Conservation (phyloP, 92 coral and sea anemone species). For the Blastomussa wellsi region DNA sequence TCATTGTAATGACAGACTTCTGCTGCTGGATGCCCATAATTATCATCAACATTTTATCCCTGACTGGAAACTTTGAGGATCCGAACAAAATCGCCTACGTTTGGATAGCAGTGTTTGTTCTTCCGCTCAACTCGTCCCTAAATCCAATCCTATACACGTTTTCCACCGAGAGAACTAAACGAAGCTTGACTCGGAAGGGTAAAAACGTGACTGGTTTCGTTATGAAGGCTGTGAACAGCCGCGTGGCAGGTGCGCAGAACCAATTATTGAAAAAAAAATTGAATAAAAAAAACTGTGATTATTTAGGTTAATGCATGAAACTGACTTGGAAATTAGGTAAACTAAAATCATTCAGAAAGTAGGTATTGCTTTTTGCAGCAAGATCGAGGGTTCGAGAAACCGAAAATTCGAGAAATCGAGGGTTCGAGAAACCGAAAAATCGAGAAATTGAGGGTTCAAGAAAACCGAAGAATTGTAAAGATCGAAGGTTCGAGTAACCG, state of each 20-base stretch:
- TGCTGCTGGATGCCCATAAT: slow-evolving; percentile 80
- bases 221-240: background rate
- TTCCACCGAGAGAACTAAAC: slow-evolving; percentile 44
- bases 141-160: slow-evolving; percentile 69
- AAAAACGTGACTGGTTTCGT: slow-evolving; percentile 14
- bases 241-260: background rate
- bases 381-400: too few species aligned
- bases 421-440: too few species aligned
- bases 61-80: slow-evolving; percentile 55
- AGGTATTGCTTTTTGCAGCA: background rate
- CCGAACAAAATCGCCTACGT: slow-evolving; percentile 62
- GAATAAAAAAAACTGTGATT: too few species aligned
- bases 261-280: background rate
- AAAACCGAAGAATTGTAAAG: too few species aligned
- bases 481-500: too few species aligned
- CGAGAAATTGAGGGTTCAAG: too few species aligned
- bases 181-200: slow-evolving; percentile 25
- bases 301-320: background rate
- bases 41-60: slow-evolving; percentile 57
- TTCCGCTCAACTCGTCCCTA: slow-evolving; percentile 64
- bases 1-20: slow-evolving; percentile 71
- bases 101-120: slow-evolving; percentile 73
- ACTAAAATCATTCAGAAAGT: too few species aligned
- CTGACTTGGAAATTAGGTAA: too few species aligned
- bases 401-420: too few species aligned